These are phyloP conservation scores for Bergia puertoricense DNA, from an alignment of 92 coral and sea anemone species.

Conservation along the genomic window DNA sequence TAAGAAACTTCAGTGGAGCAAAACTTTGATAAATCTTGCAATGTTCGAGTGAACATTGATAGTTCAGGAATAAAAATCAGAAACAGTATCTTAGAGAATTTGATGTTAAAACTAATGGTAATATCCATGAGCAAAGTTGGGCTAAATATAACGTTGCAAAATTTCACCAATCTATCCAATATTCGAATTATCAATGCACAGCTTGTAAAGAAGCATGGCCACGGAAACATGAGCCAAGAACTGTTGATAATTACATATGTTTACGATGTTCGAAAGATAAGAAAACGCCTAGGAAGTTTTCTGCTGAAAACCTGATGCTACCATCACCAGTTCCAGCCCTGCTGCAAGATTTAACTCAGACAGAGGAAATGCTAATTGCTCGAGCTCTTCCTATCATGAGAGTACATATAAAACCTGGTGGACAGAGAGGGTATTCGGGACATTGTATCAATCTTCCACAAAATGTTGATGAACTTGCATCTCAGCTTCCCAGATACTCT, in stretches of 20 bases:
- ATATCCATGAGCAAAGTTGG: conserved; percentile 41
- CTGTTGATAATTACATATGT: conserved; percentile 35
- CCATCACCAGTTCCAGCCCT: conserved; percentile 48
- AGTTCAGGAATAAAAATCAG: background rate
- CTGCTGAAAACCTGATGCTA: conserved; percentile 46
- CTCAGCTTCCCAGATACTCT: conserved; percentile 55
- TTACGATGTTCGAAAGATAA: background rate
- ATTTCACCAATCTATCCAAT: conserved; percentile 48
- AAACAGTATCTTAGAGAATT: background rate
- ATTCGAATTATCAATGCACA: conserved; percentile 26
- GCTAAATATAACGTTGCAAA: conserved; percentile 45
- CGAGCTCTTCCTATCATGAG: conserved; percentile 55
- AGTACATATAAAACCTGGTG: conserved; percentile 52
- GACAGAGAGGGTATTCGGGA: conserved; percentile 43
- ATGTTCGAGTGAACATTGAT: conserved; percentile 16
- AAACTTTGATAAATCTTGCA: conserved; percentile 16
- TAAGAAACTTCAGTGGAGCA: conserved; percentile 14
- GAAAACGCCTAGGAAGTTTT: conserved; percentile 46
- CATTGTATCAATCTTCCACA: conserved; percentile 39
- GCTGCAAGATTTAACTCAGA: conserved; percentile 43
- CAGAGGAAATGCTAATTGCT: background rate
- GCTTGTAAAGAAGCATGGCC: conserved; percentile 61
- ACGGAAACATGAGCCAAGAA: conserved; percentile 40
- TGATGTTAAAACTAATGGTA: conserved; percentile 12
- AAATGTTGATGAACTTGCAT: conserved; percentile 54